Evolutionary conservation across 2,113 vertebrate genomes (phyloP), one percentile per base, ranked within the genome.

Genomic region (Sinocyclocheilus maitianheensis): DNA sequence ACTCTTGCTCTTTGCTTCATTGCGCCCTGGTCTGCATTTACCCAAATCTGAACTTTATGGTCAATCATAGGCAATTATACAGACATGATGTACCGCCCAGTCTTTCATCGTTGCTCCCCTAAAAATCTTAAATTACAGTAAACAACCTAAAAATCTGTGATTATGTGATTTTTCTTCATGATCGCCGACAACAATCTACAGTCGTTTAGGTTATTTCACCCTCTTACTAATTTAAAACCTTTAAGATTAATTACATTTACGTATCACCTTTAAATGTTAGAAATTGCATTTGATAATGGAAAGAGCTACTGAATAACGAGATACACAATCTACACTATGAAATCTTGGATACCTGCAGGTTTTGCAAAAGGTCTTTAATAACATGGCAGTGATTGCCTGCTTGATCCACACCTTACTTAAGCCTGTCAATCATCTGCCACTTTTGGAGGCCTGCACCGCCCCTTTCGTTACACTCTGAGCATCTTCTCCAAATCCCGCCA

Each of bases 371-470:
- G 63, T 79, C 48, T 83, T 77, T 90, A 88, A 87, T 90, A 75
- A 88, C 78, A 88, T 37, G 34, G 87, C 69, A 83, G 82, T 69
- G 87, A 88, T 86, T 74, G 79, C 80, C 40, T 24, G 46, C 87
- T 85, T 84, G 77, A 81, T 90, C 84, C 84, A 86, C 83, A 80
- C 86, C 80, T 88, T 86, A 87, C 81, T 89, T 82, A 87, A 85
- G 69, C 71, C 77, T 90, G 89, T 90, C 89, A 90, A 71, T 92
- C 91, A 91, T 65, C 53, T 5, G 3, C n/a, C 87, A 53, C 86
- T 62, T 81, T 84, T 71, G 77, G 81, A 83, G 69, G 63, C 63
- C 43, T 13, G 77, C 60, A 65, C 84, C 71, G 30, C 83, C 88
- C 37, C 80, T 82, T 84, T 87, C 78, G 86, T 91, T 88, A 92